A percentile compares a stretch with the other conserved stretches of the same genome.
Conservation (phyloP, 2,888 invertebrate genomes). For the Drosophila borborema region DNA sequence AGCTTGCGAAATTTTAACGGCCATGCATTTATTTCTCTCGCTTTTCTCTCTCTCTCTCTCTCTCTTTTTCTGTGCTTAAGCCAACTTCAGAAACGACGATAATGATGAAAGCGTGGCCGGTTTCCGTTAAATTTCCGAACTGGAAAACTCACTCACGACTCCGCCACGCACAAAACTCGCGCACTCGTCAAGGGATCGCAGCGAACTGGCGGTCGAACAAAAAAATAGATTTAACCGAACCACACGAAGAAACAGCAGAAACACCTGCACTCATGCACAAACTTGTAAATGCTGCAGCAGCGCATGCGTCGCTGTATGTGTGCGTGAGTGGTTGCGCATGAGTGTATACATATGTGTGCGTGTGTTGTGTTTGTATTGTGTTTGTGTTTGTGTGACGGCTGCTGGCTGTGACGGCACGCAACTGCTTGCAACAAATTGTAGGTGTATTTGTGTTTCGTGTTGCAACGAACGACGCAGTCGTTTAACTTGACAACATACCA, state of each 20-base stretch:
- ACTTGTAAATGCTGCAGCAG: slow-evolving; percentile 37
- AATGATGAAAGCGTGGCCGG: slow-evolving; percentile 33
- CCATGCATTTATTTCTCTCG: slow-evolving; percentile 3
- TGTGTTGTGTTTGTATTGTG: not conserved
- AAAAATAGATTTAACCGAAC: not conserved
- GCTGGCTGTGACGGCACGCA: slow-evolving; percentile 17
- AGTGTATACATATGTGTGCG: not conserved
- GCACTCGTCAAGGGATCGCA: slow-evolving; percentile 28
- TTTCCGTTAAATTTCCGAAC: slow-evolving; percentile 24
- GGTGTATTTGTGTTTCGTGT: slow-evolving; percentile 12
- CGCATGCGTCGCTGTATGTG: slow-evolving; percentile 33
- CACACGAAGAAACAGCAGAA: slow-evolving; percentile 29
- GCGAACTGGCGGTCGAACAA: slow-evolving; percentile 10
- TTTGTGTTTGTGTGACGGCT: slow-evolving; percentile 3
- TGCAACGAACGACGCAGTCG: slow-evolving; percentile 7
- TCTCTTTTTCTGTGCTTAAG: not conserved
- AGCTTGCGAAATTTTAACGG: slow-evolving; percentile 34
- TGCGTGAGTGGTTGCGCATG: slow-evolving; percentile 6
- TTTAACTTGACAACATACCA: slow-evolving; percentile 11
- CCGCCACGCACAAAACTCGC: slow-evolving; percentile 18
- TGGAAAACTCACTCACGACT: slow-evolving; percentile 6
- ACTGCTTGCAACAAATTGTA: slow-evolving; percentile 23
- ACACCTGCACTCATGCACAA: slow-evolving; percentile 44
- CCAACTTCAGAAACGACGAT: not conserved
- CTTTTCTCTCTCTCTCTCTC: not conserved